Conservation (phyloP, 2,113 vertebrate species). For the Erythrocercus mccallii region DNA sequence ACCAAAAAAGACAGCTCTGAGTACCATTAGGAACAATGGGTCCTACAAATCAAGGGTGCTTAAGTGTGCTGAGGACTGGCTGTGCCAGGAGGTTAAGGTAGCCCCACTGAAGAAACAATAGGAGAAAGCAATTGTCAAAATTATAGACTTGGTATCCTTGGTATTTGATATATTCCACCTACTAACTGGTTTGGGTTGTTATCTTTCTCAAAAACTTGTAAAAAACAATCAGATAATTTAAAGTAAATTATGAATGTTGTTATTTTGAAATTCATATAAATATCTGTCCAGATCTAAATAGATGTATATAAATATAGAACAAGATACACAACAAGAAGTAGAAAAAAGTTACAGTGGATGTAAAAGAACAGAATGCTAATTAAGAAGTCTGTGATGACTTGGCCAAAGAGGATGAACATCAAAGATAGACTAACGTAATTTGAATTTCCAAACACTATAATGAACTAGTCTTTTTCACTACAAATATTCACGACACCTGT, state of each 20-base stretch:
- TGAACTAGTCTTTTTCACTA: neutral
- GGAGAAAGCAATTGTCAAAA: neutral
- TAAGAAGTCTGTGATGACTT: neutral
- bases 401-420: neutral
- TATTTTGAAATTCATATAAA: neutral
- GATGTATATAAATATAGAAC: neutral
- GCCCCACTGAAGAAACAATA: neutral
- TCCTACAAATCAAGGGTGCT: neutral
- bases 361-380: neutral
- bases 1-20: neutral
- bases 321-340: neutral
- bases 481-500: neutral
- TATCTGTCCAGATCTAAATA: neutral
- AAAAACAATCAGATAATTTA: neutral
- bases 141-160: neutral
- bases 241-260: neutral
- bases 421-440: neutral
- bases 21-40: neutral
- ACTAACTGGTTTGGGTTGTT: neutral
- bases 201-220: neutral
- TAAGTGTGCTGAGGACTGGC: neutral
- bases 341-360: neutral
- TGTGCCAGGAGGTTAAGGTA: neutral
- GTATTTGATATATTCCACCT: neutral
- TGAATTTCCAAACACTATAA: neutral